These are phyloP conservation scores for Epinotia demarniana DNA, from an alignment of 2,888 invertebrate species.

Conservation along the genomic window DNA sequence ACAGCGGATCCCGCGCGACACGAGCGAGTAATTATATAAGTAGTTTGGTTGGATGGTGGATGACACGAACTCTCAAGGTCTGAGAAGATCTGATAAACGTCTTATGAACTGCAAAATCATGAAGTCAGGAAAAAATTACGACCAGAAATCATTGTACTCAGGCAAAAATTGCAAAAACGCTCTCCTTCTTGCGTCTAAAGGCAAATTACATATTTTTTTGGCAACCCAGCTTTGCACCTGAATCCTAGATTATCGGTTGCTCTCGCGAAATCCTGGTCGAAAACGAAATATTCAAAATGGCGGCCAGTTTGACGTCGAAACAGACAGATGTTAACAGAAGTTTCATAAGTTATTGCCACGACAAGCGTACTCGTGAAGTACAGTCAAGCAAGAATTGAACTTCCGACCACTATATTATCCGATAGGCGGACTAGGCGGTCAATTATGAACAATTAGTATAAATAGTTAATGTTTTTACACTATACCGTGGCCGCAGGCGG, in stretches of 20 bases:
- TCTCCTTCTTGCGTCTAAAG: too few species aligned
- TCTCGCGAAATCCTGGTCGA: background rate
- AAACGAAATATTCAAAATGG: background rate
- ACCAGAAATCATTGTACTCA: background rate
- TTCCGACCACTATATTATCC: background rate
- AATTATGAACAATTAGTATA: conserved; percentile 13
- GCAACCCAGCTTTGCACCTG: too few species aligned
- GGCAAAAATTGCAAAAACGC: background rate
- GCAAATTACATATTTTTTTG: too few species aligned
- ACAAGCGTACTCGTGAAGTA: background rate
- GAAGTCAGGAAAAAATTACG: too few species aligned
- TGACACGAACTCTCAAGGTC: conserved; percentile 36
- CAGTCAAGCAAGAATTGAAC: background rate
- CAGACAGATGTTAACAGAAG: background rate
- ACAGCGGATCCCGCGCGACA: conserved; percentile 21
- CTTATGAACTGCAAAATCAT: background rate
- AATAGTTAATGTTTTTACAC: conserved; percentile 17
- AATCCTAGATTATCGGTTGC: background rate
- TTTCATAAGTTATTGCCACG: too few species aligned
- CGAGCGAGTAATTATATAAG: conserved; percentile 29
- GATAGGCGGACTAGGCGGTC: background rate
- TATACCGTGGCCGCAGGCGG: conserved; percentile 1
- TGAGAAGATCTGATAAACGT: conserved; percentile 21
- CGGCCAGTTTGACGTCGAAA: background rate
- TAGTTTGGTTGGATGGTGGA: conserved; percentile 20